A percentile compares a stretch with the other conserved stretches of the same genome.
These are phyloP conservation scores for Indicator maculatus DNA, from an alignment of 2,113 vertebrate genomes.

Conservation along the genomic window DNA sequence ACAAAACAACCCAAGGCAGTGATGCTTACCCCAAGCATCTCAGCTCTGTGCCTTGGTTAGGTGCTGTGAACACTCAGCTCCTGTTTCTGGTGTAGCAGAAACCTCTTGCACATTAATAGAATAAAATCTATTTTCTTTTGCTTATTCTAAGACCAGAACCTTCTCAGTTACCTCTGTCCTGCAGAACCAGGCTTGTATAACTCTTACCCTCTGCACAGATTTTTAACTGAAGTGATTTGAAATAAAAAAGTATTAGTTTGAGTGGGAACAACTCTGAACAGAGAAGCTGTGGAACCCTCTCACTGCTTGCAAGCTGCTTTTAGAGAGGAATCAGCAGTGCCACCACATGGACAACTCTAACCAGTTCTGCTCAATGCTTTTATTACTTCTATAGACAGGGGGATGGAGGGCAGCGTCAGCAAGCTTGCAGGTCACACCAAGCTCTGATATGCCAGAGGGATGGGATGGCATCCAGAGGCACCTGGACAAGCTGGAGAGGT, in stretches of 20 bases:
- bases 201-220: not conserved
- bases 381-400: too few species aligned
- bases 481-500: too few species aligned
- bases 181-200: not conserved
- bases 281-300: not conserved
- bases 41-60: not conserved
- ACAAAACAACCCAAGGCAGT: not conserved
- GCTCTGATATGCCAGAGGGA: too few species aligned
- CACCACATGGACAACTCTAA: constrained; percentile 57
- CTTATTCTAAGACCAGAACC: not conserved
- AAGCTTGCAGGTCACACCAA: too few species aligned
- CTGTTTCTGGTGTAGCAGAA: not conserved
- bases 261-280: not conserved
- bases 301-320: not conserved
- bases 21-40: not conserved
- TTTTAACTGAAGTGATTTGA: not conserved
- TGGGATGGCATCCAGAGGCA: too few species aligned
- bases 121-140: not conserved
- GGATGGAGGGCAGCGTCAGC: too few species aligned
- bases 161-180: not conserved
- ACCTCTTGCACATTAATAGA: not conserved
- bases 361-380: too few species aligned
- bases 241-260: not conserved
- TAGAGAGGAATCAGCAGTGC: constrained; percentile 23
- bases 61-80: not conserved